Evolutionary conservation across 2,888 invertebrate species (phyloP).

Genomic region (Arrhopalites spinosus): DNA sequence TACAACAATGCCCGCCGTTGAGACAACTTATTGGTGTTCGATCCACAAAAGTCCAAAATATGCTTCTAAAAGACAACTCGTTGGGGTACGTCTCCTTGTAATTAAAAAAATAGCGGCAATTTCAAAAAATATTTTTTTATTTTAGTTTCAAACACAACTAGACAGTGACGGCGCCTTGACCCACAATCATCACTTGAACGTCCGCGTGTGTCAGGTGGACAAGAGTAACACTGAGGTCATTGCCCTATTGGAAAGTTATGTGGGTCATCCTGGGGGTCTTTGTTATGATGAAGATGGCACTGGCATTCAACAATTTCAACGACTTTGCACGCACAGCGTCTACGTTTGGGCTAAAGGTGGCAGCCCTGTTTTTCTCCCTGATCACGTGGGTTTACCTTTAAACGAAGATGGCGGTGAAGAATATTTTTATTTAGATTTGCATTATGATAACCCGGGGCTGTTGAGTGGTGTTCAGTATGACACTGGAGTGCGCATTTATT

Average conservation of each 20-base stretch:
- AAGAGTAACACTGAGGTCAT: too few species aligned
- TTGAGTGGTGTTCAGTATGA: neutral
- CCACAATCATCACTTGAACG: too few species aligned
- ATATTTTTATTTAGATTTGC: slow-evolving; percentile 23
- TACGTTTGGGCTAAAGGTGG: slow-evolving; percentile 28
- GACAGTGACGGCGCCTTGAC: too few species aligned
- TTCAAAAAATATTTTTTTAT: too few species aligned
- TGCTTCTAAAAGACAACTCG: neutral
- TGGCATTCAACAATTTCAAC: neutral
- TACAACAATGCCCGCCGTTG: slow-evolving; percentile 5
- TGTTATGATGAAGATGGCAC: slow-evolving; percentile 8
- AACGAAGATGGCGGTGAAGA: neutral
- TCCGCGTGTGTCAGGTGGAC: too few species aligned
- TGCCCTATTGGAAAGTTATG: too few species aligned
- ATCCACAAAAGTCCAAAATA: slow-evolving; percentile 16
- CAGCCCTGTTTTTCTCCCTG: slow-evolving; percentile 4
- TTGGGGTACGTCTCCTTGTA: too few species aligned
- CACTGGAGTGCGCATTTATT: slow-evolving; percentile 14
- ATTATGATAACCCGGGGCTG: slow-evolving; percentile 25
- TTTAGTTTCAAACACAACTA: too few species aligned
- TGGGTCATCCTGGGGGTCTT: neutral
- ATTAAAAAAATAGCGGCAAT: neutral
- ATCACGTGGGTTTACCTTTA: slow-evolving; percentile 17
- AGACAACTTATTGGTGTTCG: slow-evolving; percentile 30
- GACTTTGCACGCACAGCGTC: neutral